Conservation (phyloP, 2,113 vertebrate genomes). For the Cynocephalus volans region DNA sequence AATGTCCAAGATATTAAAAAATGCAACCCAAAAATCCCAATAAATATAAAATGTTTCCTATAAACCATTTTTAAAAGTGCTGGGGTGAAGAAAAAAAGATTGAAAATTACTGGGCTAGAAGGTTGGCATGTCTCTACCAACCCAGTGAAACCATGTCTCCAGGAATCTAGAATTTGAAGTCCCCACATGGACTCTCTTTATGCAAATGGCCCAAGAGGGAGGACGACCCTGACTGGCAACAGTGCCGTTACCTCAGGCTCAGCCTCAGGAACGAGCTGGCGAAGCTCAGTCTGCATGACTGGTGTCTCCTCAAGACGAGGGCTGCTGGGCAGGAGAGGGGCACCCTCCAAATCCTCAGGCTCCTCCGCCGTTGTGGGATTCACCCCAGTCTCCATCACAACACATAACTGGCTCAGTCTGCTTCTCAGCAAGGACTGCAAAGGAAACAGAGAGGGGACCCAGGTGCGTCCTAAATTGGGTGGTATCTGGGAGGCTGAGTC, state of each 20-base stretch:
- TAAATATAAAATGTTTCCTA: conserved; percentile 3
- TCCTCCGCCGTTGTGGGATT: accelerated
- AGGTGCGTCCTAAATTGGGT: background rate
- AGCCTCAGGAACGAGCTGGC: conserved; percentile 84
- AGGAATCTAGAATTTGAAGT: background rate
- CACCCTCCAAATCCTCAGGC: conserved; percentile 80
- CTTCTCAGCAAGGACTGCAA: conserved; percentile 81
- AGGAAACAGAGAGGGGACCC: background rate
- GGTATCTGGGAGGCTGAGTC: background rate
- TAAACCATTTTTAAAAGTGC: background rate
- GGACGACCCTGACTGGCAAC: accelerated
- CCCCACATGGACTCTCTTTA: background rate
- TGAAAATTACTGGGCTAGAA: background rate
- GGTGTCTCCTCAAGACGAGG: background rate
- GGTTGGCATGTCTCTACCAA: background rate
- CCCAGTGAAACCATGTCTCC: background rate
- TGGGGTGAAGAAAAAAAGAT: background rate
- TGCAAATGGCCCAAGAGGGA: accelerated
- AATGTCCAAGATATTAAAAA: conserved; percentile 22
- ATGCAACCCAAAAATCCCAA: background rate
- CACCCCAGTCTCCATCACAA: conserved; percentile 83
- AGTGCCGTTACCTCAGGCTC: conserved; percentile 85
- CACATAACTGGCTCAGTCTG: conserved; percentile 85
- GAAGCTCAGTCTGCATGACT: conserved; percentile 78
- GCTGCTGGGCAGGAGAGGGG: conserved; percentile 82